Evolutionary conservation across 2,888 invertebrate genomes (phyloP).

Genomic region (Synanthedon tipuliformis): DNA sequence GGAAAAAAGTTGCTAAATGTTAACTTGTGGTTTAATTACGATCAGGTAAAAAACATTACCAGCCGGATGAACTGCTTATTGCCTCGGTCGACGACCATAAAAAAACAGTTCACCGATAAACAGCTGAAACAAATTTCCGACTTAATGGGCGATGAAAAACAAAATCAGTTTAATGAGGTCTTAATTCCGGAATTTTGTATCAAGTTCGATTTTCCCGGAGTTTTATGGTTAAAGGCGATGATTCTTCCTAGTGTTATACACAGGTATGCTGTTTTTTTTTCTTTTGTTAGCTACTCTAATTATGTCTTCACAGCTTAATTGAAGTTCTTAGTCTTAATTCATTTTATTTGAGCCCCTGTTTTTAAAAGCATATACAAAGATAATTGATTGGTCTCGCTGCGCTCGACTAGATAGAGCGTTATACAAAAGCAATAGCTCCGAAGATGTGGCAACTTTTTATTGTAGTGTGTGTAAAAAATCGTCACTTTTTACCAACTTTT

Average conservation of each 20-base stretch:
- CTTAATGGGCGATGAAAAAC: constrained; percentile 58
- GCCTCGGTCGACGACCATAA: constrained; percentile 47
- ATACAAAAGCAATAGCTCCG: too few species aligned
- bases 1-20: too few species aligned
- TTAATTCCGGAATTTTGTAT: constrained; percentile 91
- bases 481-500: too few species aligned
- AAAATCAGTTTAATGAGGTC: constrained; percentile 67
- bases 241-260: constrained; percentile 88
- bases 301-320: too few species aligned
- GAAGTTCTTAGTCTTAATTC: too few species aligned
- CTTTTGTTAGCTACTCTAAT: too few species aligned
- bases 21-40: constrained; percentile 12
- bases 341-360: too few species aligned
- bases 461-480: too few species aligned
- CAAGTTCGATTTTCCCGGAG: constrained; percentile 76
- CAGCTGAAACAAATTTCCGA: constrained; percentile 35
- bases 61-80: constrained; percentile 56
- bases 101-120: constrained; percentile 36
- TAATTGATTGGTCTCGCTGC: too few species aligned
- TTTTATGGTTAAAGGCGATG: constrained; percentile 87
- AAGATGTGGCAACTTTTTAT: too few species aligned
- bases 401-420: too few species aligned
- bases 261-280: constrained; percentile 52
- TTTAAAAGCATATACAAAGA: too few species aligned
- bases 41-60: constrained; percentile 51